Conservation (phyloP, 2,888 invertebrate species). For the Melipona beecheii region DNA sequence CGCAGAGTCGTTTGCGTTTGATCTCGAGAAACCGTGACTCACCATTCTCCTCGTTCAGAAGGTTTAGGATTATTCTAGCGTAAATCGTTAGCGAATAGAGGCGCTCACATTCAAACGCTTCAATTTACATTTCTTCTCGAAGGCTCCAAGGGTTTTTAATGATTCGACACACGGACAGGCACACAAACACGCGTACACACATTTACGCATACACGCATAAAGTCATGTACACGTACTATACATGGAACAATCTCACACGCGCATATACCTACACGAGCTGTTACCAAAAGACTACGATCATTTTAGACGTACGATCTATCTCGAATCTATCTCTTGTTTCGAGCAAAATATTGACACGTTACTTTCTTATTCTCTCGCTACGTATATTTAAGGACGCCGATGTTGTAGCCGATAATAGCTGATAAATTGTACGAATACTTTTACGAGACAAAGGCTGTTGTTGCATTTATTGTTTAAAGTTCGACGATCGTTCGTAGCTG, state of each 20-base stretch:
- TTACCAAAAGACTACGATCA: slow-evolving; percentile 15
- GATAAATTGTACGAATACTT: slow-evolving; percentile 9
- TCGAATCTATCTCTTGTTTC: slow-evolving; percentile 30
- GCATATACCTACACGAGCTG: slow-evolving; percentile 20
- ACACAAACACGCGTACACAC: background rate
- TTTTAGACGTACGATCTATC: slow-evolving; percentile 32
- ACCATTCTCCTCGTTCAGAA: slow-evolving; percentile 30
- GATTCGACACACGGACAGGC: slow-evolving; percentile 3
- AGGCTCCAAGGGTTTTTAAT: slow-evolving; percentile 36
- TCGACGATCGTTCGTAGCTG: slow-evolving; percentile 31
- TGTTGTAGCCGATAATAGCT: slow-evolving; percentile 31
- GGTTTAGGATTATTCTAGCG: slow-evolving; percentile 42
- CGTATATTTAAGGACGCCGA: slow-evolving; percentile 14
- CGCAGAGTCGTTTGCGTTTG: slow-evolving; percentile 41
- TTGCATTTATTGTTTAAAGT: slow-evolving; percentile 43
- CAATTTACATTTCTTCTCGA: slow-evolving; percentile 25
- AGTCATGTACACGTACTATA: background rate
- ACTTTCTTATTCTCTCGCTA: slow-evolving; percentile 25
- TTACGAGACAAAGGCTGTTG: slow-evolving; percentile 47
- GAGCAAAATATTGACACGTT: background rate
- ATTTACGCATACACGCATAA: background rate
- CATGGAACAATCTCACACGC: background rate
- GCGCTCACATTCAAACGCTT: slow-evolving; percentile 15
- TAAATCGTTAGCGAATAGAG: slow-evolving; percentile 50
- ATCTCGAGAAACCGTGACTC: slow-evolving; percentile 54